Conservation (phyloP, 2,113 vertebrate genomes). For the Taurulus bubalis region DNA sequence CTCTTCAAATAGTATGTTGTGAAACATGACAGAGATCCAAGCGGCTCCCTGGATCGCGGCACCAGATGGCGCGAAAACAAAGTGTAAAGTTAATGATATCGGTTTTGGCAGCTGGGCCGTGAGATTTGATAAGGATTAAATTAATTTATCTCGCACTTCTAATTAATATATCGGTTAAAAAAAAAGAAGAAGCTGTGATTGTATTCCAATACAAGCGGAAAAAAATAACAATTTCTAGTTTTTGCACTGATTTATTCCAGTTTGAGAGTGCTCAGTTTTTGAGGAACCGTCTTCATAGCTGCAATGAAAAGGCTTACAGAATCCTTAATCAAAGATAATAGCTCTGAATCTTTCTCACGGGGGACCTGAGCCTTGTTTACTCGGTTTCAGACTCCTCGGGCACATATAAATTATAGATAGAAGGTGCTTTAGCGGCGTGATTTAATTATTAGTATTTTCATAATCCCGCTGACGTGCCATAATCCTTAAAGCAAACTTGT, state of each 20-base stretch:
- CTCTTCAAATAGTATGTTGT: slow-evolving; percentile 19
- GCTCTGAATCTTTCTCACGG: slow-evolving; percentile 30
- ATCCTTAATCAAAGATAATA: slow-evolving; percentile 52
- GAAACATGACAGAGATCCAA: slow-evolving; percentile 18
- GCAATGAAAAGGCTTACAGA: slow-evolving; percentile 38
- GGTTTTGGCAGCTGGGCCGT: slow-evolving; percentile 21
- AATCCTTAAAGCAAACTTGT: slow-evolving; percentile 37
- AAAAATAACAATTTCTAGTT: slow-evolving; percentile 1
- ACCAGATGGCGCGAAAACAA: slow-evolving; percentile 57
- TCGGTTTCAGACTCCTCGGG: slow-evolving; percentile 42
- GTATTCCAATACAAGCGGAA: neutral
- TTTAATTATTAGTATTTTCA: slow-evolving; percentile 46
- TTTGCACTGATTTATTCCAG: slow-evolving; percentile 31
- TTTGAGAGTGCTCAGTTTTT: slow-evolving; percentile 29
- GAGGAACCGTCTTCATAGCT: slow-evolving; percentile 7
- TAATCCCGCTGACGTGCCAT: slow-evolving; percentile 26
- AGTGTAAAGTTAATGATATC: slow-evolving; percentile 38
- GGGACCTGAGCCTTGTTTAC: slow-evolving; percentile 40
- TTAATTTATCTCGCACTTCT: slow-evolving; percentile 20
- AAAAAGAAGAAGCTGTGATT: slow-evolving; percentile 23
- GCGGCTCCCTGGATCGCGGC: slow-evolving; percentile 3
- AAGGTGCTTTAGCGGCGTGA: slow-evolving; percentile 26
- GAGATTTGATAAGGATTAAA: slow-evolving; percentile 38
- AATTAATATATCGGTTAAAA: slow-evolving; percentile 26
- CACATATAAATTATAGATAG: slow-evolving; percentile 42